Percentiles rank a stretch among this genome's conserved stretches.
These are phyloP conservation scores for Gastracanthus pulcherrimus DNA, from an alignment of 2,888 invertebrate genomes.

Conservation along the genomic window DNA sequence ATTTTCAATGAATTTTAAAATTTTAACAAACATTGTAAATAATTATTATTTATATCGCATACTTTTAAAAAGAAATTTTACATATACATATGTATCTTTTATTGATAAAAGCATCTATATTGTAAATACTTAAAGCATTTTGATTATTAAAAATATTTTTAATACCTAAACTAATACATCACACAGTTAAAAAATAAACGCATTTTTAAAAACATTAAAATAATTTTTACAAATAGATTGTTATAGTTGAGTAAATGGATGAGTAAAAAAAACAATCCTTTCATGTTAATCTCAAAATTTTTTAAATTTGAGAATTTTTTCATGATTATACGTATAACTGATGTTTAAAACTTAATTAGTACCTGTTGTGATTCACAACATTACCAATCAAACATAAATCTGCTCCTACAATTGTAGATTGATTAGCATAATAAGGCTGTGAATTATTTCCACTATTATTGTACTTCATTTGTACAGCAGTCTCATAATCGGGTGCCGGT, in stretches of 20 bases:
- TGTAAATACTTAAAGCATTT: slow-evolving; percentile 37
- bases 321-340: slow-evolving; percentile 1
- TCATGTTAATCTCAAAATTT: slow-evolving; percentile 6
- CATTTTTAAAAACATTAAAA: slow-evolving; percentile 13
- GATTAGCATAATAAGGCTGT: slow-evolving; percentile 75
- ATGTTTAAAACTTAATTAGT: slow-evolving; percentile 61
- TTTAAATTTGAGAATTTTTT: slow-evolving; percentile 8
- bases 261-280: slow-evolving; percentile 13
- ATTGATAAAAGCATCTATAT: slow-evolving; percentile 32
- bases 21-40: slow-evolving; percentile 9
- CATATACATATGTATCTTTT: neutral
- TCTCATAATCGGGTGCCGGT: slow-evolving; percentile 96
- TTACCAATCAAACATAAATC: slow-evolving; percentile 74
- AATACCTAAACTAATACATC: slow-evolving; percentile 23
- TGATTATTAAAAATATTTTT: slow-evolving; percentile 31
- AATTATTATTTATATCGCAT: slow-evolving; percentile 1
- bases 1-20: slow-evolving; percentile 14
- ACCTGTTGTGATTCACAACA: slow-evolving; percentile 68
- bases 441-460: slow-evolving; percentile 69
- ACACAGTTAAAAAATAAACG: slow-evolving; percentile 5
- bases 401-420: slow-evolving; percentile 73
- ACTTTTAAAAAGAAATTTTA: slow-evolving; percentile 4
- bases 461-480: slow-evolving; percentile 92
- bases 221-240: slow-evolving; percentile 9
- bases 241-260: slow-evolving; percentile 20